Evolutionary conservation across 2,888 invertebrate genomes (phyloP).

Genomic region (Chymomyza procnemis): DNA sequence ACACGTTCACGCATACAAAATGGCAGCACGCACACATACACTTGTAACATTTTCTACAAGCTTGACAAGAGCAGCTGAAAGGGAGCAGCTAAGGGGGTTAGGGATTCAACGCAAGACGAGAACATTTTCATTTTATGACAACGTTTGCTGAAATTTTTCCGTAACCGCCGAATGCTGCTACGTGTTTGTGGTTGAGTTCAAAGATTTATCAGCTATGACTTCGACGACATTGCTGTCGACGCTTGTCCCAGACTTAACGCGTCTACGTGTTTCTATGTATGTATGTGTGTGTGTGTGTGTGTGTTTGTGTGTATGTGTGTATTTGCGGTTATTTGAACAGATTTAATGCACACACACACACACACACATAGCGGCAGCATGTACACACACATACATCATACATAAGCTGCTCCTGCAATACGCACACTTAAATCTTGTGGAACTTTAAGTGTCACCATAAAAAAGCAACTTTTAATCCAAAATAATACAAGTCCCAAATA

Average conservation of each 20-base stretch:
- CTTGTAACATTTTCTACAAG: slow-evolving; percentile 2
- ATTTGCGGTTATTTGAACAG: slow-evolving; percentile 63
- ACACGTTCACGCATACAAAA: slow-evolving; percentile 1
- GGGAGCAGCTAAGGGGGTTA: not conserved
- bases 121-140: slow-evolving; percentile 73
- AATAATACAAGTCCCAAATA: slow-evolving; percentile 1
- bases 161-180: slow-evolving; percentile 71
- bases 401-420: not conserved
- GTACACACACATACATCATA: not conserved
- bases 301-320: slow-evolving; percentile 39
- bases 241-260: slow-evolving; percentile 8
- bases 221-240: slow-evolving; percentile 66
- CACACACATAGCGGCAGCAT: no score
- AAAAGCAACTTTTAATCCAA: not conserved
- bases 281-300: slow-evolving; percentile 31
- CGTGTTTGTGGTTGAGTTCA: slow-evolving; percentile 72
- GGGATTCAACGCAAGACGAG: slow-evolving; percentile 47
- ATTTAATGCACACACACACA: slow-evolving; percentile 20
- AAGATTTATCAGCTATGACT: slow-evolving; percentile 71
- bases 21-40: slow-evolving; percentile 33
- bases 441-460: slow-evolving; percentile 27
- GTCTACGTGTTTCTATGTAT: slow-evolving; percentile 26
- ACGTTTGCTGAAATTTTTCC: slow-evolving; percentile 57
- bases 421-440: not conserved
- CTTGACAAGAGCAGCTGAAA: slow-evolving; percentile 31